Evolutionary conservation across 2,113 vertebrate genomes (phyloP), one percentile per base, ranked within the genome.

Genomic region (Cacatua alba): DNA sequence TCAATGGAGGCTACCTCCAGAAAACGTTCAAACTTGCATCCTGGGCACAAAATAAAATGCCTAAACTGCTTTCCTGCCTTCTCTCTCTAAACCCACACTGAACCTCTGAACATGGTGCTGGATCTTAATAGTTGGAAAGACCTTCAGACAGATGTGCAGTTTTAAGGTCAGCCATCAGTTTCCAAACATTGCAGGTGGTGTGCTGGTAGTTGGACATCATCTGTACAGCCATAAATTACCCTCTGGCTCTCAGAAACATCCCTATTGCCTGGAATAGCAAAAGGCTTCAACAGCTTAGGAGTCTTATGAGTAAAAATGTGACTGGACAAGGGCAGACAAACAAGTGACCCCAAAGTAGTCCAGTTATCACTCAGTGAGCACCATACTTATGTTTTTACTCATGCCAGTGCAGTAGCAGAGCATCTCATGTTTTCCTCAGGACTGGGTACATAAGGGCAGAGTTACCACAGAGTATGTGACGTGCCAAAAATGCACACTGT

Each of bases 361-460:
- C 17, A 24, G 11, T 26, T 59, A 4, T 41, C 33, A 63, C 60
- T 17, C 1, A 1, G 29, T 33, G 9, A 75, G 5, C 11, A 48
- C 7, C 39, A 31, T 10, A 31, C 7, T 49, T 0, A 1, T 18
- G 17, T 18, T 18, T 5, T 69, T 33, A 17, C 14, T 57, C 2
- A 0, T 74, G 21, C 11, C n/a, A 21, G 48, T 25, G 9, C 19
- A 28, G 35, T 29, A 51, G 8, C 7, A 43, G 4, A 4, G 29
- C 71, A 7, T 57, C 35, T 46, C 20, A 41, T 4, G 4, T 60
- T 76, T 76, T 84, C 8, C 23, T 60, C 19, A 35, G 51, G 52
- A 15, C 2, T 15, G 18, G 14, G 10, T 37, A 18, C 0, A 0
- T 26, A 21, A 5, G n/a, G 10, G 7, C 17, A n/a, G 13, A 31